These are phyloP conservation scores for Lagopus muta DNA, from an alignment of 2,113 vertebrate species.

Conservation along the genomic window DNA sequence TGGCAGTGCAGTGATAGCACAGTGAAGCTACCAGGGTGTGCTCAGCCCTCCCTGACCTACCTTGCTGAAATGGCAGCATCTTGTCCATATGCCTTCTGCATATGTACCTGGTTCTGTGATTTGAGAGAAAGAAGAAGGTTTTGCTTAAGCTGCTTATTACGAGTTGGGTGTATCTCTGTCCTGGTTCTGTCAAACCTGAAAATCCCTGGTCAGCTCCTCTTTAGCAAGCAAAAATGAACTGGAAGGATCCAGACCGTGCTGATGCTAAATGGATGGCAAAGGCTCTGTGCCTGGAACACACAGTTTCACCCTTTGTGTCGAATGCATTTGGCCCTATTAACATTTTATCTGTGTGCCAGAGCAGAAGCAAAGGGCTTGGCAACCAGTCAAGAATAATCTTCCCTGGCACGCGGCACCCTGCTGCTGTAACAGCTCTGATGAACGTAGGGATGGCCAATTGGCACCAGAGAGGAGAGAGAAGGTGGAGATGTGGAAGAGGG, in stretches of 20 bases:
- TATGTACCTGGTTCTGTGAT: not conserved
- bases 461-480: not conserved
- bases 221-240: not conserved
- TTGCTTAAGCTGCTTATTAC: not conserved
- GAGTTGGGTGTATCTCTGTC: not conserved
- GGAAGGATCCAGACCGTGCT: not conserved
- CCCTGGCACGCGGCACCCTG: not conserved
- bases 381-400: constrained; percentile 41
- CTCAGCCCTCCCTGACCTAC: not conserved
- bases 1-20: not conserved
- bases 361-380: constrained; percentile 39
- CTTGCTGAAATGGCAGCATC: not conserved
- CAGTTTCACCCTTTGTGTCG: constrained; percentile 29
- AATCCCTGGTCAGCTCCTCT: not conserved
- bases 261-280: constrained; percentile 3
- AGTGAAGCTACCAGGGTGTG: not conserved
- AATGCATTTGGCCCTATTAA: constrained; percentile 27
- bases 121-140: not conserved
- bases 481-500: not conserved
- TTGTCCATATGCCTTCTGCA: not conserved
- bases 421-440: constrained; percentile 5
- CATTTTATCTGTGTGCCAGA: constrained; percentile 33
- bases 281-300: not conserved
- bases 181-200: not conserved
- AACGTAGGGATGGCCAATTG: not conserved